These are phyloP conservation scores for Eulemur macaco DNA, from an alignment of 2,113 vertebrate genomes.

Conservation along the genomic window DNA sequence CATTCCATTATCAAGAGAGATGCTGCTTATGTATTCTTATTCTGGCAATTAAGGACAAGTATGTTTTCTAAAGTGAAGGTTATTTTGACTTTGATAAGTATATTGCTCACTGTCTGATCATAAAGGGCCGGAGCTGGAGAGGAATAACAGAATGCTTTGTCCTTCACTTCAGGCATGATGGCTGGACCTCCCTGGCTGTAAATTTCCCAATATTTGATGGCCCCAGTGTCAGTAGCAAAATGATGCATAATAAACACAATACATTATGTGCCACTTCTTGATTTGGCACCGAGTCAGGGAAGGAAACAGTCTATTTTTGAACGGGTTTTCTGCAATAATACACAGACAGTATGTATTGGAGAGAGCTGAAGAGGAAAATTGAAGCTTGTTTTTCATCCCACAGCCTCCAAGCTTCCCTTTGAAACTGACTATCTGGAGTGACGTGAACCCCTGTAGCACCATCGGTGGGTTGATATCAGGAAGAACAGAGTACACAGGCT, in stretches of 20 bases:
- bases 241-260: conserved; percentile 49
- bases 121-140: conserved; percentile 45
- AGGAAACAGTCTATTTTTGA: conserved; percentile 47
- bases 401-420: conserved; percentile 25
- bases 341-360: neutral
- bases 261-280: neutral
- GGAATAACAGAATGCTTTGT: conserved; percentile 47
- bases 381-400: conserved; percentile 35
- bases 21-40: conserved; percentile 2
- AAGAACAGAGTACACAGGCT: neutral
- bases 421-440: conserved; percentile 17
- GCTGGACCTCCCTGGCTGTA: conserved; percentile 48
- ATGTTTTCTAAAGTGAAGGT: conserved; percentile 52
- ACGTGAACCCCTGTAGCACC: neutral
- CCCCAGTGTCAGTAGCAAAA: conserved; percentile 45
- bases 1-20: neutral
- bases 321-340: conserved; percentile 46
- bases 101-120: conserved; percentile 31
- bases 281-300: neutral
- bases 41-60: conserved; percentile 53
- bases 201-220: conserved; percentile 63
- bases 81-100: conserved; percentile 70
- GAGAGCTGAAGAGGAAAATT: neutral
- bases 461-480: neutral
- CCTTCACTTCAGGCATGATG: conserved; percentile 56